A percentile compares a stretch with the other conserved stretches of the same genome.
phyloP scores from a whole-genome alignment of 92 coral and sea anemone genomes.

The Porites cylindrica region DNA sequence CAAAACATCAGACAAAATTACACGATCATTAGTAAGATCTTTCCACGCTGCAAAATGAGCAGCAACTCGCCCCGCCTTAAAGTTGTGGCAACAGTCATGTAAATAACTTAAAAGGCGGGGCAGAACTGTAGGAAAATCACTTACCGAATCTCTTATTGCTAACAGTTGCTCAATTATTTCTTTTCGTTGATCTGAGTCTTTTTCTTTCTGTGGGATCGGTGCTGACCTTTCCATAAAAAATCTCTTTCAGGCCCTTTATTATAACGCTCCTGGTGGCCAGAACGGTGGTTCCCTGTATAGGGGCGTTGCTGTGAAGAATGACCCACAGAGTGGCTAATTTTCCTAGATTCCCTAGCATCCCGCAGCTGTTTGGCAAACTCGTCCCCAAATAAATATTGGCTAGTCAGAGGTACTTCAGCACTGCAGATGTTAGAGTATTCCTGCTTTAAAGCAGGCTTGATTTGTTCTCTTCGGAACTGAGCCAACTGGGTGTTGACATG shows the following conservation, averaged over 20 bases:
- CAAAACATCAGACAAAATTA: conserved; percentile 34
- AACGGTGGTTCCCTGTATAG: background rate
- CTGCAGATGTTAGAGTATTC: conserved; percentile 41
- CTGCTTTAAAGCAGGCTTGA: conserved; percentile 38
- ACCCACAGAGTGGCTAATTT: conserved; percentile 1
- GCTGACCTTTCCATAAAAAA: conserved; percentile 15
- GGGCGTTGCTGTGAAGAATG: background rate
- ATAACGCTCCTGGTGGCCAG: background rate
- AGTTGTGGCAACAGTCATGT: background rate
- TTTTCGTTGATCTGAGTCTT: background rate
- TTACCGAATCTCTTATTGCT: background rate
- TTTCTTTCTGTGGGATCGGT: background rate
- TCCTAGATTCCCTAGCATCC: conserved; percentile 1
- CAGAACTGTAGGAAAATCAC: background rate
- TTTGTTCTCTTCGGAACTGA: conserved; percentile 48
- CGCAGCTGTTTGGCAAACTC: conserved; percentile 8
- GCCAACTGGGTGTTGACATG: conserved; percentile 39
- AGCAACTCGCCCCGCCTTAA: conserved; percentile 20
- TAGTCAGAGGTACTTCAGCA: conserved; percentile 23
- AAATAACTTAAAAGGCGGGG: conserved; percentile 4
- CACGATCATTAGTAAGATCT: background rate
- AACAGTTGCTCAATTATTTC: background rate
- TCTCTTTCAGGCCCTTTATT: background rate
- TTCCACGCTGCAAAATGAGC: conserved; percentile 34
- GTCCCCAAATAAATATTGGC: conserved; percentile 47